Conservation (phyloP, 2,888 invertebrate species). For the Laothoe populi region DNA sequence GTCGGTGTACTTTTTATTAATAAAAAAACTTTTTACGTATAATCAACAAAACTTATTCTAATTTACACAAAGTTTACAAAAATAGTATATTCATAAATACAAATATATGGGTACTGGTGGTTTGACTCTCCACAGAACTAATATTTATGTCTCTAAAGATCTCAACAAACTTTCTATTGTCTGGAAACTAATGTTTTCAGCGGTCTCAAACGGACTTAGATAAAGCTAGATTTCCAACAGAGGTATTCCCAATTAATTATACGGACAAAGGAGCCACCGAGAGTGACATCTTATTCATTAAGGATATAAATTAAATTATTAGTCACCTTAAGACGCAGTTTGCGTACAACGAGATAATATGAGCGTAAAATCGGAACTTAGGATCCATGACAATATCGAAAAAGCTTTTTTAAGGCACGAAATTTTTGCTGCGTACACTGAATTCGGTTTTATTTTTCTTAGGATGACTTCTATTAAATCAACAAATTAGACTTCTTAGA, state of each 20-base stretch:
- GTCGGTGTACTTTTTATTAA: too few species aligned
- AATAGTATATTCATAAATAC: too few species aligned
- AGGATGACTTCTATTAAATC: too few species aligned
- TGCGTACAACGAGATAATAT: not conserved
- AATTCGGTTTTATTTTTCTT: too few species aligned
- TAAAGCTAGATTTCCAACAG: conserved; percentile 6
- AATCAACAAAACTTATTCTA: too few species aligned
- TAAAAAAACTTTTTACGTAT: too few species aligned
- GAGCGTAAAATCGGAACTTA: not conserved
- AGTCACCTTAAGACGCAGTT: not conserved
- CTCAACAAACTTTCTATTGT: not conserved
- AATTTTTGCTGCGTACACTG: too few species aligned
- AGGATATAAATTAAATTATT: conserved; percentile 26
- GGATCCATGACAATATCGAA: too few species aligned
- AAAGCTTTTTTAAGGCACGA: not conserved
- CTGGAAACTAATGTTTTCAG: not conserved
- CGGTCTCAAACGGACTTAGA: not conserved
- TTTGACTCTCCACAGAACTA: not conserved
- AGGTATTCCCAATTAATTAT: conserved; percentile 16
- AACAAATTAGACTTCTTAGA: too few species aligned
- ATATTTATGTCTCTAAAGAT: not conserved
- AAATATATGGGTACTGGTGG: too few species aligned
- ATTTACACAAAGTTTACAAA: too few species aligned
- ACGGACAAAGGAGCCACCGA: conserved; percentile 7
- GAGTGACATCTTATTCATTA: conserved; percentile 21